Conservation (phyloP, 1,140 invertebrate species). For the Leptinotarsa undecemlineata region DNA sequence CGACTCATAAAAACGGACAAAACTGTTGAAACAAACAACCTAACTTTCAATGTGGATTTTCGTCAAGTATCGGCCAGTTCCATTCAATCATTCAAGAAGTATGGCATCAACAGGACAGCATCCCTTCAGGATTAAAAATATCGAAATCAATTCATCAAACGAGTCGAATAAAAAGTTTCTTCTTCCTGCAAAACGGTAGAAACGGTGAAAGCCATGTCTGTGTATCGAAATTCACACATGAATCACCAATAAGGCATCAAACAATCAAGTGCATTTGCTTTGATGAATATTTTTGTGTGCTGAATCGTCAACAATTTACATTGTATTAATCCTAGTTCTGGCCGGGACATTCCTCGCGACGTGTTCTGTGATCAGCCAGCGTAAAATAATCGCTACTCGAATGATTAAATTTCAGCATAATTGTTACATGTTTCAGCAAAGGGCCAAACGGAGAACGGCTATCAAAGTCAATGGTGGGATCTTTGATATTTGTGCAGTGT, state of each 20-base stretch:
- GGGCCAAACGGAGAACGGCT: constrained; percentile 41
- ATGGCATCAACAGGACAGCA: no score
- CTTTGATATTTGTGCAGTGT: constrained; percentile 39
- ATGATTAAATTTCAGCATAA: constrained; percentile 57
- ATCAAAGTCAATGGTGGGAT: constrained; percentile 44
- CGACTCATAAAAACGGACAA: no score
- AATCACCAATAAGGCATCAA: constrained; percentile 44
- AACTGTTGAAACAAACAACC: no score
- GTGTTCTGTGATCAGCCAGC: constrained; percentile 52
- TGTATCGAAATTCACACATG: constrained; percentile 41
- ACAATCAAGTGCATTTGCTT: constrained; percentile 45
- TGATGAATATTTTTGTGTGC: constrained; percentile 48
- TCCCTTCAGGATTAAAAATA: no score
- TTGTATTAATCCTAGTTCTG: constrained; percentile 52
- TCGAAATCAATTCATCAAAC: no score
- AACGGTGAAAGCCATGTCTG: no score
- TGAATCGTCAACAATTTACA: constrained; percentile 55
- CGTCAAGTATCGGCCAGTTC: no score
- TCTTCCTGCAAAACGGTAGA: no score
- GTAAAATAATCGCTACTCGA: constrained; percentile 55
- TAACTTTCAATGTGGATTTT: no score
- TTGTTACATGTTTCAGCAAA: constrained; percentile 53
- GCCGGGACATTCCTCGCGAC: constrained; percentile 54
- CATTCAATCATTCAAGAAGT: no score
- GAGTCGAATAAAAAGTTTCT: no score